A percentile compares a stretch with the other conserved stretches of the same genome.
Conservation (phyloP, 35 echinoderm and acorn worm species). For the Lytechinus pictus region DNA sequence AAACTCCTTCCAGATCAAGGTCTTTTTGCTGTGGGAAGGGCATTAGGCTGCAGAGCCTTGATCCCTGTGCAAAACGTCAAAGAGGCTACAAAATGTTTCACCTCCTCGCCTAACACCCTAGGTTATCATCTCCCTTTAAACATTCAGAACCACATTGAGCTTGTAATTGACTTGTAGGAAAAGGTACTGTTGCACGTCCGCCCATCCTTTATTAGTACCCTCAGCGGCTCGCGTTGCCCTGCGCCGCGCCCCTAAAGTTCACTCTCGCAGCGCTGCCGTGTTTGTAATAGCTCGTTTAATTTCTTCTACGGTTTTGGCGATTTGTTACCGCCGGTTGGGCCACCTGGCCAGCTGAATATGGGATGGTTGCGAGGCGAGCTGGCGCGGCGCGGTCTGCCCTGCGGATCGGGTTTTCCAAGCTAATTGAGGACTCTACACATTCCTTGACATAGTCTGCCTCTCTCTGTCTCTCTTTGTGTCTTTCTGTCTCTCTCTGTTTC, state of each 20-base stretch:
- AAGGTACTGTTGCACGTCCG: not conserved
- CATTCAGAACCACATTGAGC: not conserved
- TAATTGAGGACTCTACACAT: not conserved
- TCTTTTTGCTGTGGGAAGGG: too few relatives aligned
- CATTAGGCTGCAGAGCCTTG: too few relatives aligned
- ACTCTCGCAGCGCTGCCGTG: not conserved
- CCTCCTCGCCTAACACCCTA: not conserved
- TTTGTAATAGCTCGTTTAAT: constrained; percentile 46
- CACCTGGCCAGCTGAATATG: constrained; percentile 40
- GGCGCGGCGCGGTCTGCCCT: not conserved
- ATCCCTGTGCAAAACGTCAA: too few relatives aligned
- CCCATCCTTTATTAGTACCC: constrained; percentile 9
- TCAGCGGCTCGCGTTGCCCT: not conserved
- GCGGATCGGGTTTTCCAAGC: not conserved
- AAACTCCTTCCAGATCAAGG: too few relatives aligned
- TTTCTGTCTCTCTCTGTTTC: not conserved
- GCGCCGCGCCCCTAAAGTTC: constrained; percentile 5
- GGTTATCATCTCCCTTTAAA: not conserved
- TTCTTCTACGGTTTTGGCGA: constrained; percentile 30
- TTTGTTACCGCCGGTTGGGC: constrained; percentile 28
- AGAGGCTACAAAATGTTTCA: too few relatives aligned
- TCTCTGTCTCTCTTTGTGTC: not conserved
- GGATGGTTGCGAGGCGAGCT: not conserved
- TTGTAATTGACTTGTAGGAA: not conserved
- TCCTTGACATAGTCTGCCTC: not conserved